Conservation (phyloP, 2,797 vertebrate genomes). For the Dendrocincla tyrannina region DNA sequence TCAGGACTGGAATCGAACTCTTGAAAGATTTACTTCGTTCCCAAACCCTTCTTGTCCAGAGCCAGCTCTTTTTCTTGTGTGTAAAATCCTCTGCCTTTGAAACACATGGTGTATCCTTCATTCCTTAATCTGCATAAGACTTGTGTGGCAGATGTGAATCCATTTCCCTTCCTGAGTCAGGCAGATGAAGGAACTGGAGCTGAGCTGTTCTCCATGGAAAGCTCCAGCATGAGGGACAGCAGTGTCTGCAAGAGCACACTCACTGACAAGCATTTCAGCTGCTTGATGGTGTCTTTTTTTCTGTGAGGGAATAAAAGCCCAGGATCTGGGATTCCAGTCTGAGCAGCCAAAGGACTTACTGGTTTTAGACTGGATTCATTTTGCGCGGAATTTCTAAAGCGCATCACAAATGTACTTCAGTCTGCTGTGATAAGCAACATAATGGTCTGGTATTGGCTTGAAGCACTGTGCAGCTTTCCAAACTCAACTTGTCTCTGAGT, state of each 20-base stretch:
- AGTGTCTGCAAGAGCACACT: background rate
- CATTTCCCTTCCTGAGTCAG: background rate
- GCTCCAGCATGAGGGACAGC: background rate
- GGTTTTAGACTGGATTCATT: background rate
- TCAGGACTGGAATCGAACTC: background rate
- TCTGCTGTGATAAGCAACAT: fast-evolving
- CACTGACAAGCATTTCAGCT: background rate
- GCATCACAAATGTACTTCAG: background rate
- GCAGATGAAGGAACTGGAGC: background rate
- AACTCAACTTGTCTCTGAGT: background rate
- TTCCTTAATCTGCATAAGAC: background rate
- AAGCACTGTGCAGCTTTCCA: background rate
- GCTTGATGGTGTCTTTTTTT: background rate
- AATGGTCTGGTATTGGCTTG: background rate
- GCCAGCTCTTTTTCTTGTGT: background rate
- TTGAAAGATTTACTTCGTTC: background rate
- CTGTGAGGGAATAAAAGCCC: background rate
- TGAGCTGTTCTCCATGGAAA: background rate
- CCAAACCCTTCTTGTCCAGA: background rate
- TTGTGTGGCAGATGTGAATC: background rate
- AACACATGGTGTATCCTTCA: background rate
- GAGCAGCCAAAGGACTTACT: background rate
- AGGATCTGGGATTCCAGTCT: background rate
- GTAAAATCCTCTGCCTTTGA: background rate
- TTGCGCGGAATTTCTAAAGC: background rate